Conservation (phyloP, 2,113 vertebrate species). For the Thomomys bottae region DNA sequence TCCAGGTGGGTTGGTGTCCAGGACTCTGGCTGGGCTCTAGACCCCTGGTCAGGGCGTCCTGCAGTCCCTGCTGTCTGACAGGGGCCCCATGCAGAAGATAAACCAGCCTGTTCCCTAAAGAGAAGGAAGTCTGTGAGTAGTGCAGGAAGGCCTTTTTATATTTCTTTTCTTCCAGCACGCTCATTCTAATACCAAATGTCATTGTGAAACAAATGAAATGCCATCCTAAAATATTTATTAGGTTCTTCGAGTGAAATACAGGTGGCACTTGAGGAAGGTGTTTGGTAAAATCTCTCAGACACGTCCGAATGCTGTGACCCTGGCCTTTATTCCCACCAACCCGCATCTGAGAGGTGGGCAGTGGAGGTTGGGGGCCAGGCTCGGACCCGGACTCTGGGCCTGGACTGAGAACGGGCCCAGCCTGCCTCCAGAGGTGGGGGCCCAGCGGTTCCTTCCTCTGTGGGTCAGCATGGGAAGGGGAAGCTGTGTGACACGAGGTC, state of each 20-base stretch:
- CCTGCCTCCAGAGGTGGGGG: no score
- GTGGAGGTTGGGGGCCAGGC: no score
- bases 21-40: background rate
- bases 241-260: conserved; percentile 61
- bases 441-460: no score
- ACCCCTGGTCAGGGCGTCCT: background rate
- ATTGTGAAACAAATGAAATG: conserved; percentile 77
- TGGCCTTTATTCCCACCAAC: no score
- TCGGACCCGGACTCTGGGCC: no score
- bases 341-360: no score
- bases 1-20: background rate
- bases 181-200: conserved; percentile 68
- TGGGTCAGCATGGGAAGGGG: background rate
- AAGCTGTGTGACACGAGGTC: no score
- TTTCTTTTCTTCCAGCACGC: conserved; percentile 42
- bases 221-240: conserved; percentile 76
- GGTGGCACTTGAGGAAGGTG: conserved; percentile 17
- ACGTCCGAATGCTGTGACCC: background rate
- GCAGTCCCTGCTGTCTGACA: background rate
- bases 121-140: background rate
- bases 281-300: conserved; percentile 33
- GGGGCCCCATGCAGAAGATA: background rate
- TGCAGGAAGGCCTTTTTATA: conserved; percentile 43
- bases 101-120: background rate
- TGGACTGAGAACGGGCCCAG: no score